Evolutionary conservation across 2,888 invertebrate species (phyloP).

Genomic region (Lagria hirta): DNA sequence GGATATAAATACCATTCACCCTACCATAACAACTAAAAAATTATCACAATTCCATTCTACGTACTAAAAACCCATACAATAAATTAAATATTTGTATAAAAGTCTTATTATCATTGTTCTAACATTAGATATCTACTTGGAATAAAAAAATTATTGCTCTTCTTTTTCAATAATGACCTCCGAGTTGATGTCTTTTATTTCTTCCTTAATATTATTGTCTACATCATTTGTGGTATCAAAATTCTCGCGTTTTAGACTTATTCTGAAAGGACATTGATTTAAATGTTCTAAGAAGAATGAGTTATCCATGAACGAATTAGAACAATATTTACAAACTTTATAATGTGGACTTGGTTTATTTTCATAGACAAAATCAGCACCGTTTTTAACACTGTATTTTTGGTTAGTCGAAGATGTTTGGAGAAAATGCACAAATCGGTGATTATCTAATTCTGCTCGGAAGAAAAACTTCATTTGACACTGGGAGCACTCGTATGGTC

Average conservation of each 20-base stretch:
- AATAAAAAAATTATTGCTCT: constrained; percentile 23
- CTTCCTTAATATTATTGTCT: constrained; percentile 32
- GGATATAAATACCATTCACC: constrained; percentile 29
- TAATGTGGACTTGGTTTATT: constrained; percentile 20
- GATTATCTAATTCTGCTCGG: constrained; percentile 88
- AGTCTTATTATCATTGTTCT: constrained; percentile 23
- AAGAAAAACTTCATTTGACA: constrained; percentile 89
- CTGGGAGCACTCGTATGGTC: constrained; percentile 82
- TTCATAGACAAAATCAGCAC: constrained; percentile 19
- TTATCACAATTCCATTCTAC: constrained; percentile 30
- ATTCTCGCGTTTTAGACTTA: constrained; percentile 27
- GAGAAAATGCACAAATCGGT: constrained; percentile 55
- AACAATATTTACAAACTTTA: constrained; percentile 32
- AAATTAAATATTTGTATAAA: constrained; percentile 25
- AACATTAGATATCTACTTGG: constrained; percentile 10
- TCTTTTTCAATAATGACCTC: constrained; percentile 21
- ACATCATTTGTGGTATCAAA: constrained; percentile 21
- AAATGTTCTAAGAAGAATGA: constrained; percentile 31
- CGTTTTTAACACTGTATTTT: constrained; percentile 13
- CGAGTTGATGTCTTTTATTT: constrained; percentile 21
- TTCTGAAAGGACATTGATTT: constrained; percentile 30
- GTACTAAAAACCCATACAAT: constrained; percentile 23
- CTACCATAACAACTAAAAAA: constrained; percentile 24
- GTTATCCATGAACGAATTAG: constrained; percentile 30
- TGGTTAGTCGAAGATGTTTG: constrained; percentile 7